Evolutionary conservation across 2,113 vertebrate species (phyloP).

Genomic region (Agapornis roseicollis): DNA sequence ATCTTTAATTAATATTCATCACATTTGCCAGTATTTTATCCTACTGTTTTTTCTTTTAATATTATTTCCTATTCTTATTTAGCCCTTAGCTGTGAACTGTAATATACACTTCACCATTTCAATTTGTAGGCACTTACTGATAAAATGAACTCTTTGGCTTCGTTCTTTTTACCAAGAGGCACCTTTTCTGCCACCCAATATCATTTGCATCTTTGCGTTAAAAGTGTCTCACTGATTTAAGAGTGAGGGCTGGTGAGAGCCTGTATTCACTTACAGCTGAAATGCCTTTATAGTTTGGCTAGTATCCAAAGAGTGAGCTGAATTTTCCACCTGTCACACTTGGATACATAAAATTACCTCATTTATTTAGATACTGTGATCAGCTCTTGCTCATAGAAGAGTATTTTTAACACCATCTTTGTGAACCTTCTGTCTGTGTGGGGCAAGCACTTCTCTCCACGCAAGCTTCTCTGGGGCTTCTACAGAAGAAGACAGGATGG

Average conservation of each 20-base stretch:
- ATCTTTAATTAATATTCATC: neutral
- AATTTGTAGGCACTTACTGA: neutral
- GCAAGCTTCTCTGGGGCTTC: neutral
- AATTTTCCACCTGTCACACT: slow-evolving; percentile 53
- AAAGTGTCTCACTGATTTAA: neutral
- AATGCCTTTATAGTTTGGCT: slow-evolving; percentile 1
- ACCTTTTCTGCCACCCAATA: neutral
- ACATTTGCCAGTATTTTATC: neutral
- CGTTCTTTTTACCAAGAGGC: neutral
- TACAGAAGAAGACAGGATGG: neutral
- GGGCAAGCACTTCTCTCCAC: neutral
- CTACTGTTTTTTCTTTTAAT: neutral
- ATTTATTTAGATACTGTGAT: slow-evolving; percentile 54
- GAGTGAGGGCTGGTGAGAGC: neutral
- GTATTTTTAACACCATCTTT: slow-evolving; percentile 13
- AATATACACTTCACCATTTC: neutral
- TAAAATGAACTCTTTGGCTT: neutral
- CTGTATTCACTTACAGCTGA: neutral
- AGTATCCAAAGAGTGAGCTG: neutral
- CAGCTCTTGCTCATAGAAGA: neutral
- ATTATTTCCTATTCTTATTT: neutral
- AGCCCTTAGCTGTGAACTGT: neutral
- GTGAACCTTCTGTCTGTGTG: neutral
- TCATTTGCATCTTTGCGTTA: neutral
- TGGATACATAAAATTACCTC: slow-evolving; percentile 38